Evolutionary conservation across 2,797 vertebrate species (phyloP), one percentile per base, ranked within the genome.

Genomic region (Oreortyx pictus): DNA sequence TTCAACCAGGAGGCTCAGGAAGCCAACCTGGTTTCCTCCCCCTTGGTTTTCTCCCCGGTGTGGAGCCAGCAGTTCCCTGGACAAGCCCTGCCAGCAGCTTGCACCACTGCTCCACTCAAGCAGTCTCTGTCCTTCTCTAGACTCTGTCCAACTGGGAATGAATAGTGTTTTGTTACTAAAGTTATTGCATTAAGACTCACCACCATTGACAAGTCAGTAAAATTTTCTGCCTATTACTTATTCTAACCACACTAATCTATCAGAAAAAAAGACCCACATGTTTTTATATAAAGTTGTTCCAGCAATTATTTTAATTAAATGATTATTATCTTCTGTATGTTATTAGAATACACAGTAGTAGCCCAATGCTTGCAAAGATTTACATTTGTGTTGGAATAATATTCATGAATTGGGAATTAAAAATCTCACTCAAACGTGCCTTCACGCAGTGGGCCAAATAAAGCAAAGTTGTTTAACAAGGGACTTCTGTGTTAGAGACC

Each of bases 391-490:
- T 88, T 94, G 87, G 89, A 93, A 94, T 94, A 90, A 93, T 95
- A 93, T 96, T 96, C 92, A 94, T 93, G 93, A 94, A 86, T 54
- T 86, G 89, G 87, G 93, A 94, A 93, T 92, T 94, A 92, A 93
- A 93, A 95, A 82, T 73, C 84, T 94, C 62, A 68, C 82, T 95
- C 85, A 91, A 94, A 95, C 52, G 87, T 96, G 92, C 92, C 85
- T 96, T 92, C 90, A 88, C 77, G 82, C 82, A 82, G 90, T 95
- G 80, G 94, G 96, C 94, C 94, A 96, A 95, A 96, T 95, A 96
- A 96, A 96, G 94, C 94, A 92, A 93, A 93, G 87, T 84, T 88
- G 82, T 94, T 89, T 93, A 95, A 96, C 95, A 96, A 96, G 94
- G 80, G 95, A 96, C 87, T 95, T 89, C 96, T 96, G 89, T 96